Conservation (phyloP, 2,113 vertebrate genomes). For the Perca flavescens region DNA sequence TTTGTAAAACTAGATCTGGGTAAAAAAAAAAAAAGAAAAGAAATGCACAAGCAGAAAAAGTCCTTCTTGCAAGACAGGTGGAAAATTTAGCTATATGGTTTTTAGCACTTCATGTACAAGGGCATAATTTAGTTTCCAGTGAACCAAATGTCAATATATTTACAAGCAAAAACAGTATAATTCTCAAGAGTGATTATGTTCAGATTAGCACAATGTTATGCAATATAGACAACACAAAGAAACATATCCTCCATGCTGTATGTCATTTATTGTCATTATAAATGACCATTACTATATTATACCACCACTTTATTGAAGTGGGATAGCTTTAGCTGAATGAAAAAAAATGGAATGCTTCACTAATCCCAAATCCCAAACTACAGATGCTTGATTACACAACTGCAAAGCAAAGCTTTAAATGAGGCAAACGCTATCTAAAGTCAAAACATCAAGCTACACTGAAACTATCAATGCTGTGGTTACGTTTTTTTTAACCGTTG, state of each 20-base stretch:
- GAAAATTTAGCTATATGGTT: background rate
- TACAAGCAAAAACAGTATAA: background rate
- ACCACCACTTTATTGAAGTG: conserved; percentile 14
- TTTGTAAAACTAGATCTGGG: background rate
- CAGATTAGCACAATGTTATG: background rate
- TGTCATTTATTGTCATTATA: too few species aligned
- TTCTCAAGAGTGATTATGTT: background rate
- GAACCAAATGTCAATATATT: background rate
- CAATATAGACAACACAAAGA: background rate
- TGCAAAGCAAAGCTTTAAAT: conserved; percentile 41
- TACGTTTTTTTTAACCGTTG: background rate
- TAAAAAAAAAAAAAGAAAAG: background rate
- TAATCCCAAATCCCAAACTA: conserved; percentile 68
- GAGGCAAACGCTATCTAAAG: conserved; percentile 22
- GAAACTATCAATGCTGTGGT: background rate
- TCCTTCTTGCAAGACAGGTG: background rate
- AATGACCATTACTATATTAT: background rate
- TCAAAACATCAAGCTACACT: conserved; percentile 30
- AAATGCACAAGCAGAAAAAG: background rate
- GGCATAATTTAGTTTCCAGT: background rate
- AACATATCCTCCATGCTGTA: background rate
- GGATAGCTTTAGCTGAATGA: conserved; percentile 38
- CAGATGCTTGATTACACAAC: conserved; percentile 73
- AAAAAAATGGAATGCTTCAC: conserved; percentile 58
- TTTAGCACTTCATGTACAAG: background rate